Base-by-base conservation (phyloP, 1,140 invertebrate species). In the Zaprionus lachaisei region DNA sequence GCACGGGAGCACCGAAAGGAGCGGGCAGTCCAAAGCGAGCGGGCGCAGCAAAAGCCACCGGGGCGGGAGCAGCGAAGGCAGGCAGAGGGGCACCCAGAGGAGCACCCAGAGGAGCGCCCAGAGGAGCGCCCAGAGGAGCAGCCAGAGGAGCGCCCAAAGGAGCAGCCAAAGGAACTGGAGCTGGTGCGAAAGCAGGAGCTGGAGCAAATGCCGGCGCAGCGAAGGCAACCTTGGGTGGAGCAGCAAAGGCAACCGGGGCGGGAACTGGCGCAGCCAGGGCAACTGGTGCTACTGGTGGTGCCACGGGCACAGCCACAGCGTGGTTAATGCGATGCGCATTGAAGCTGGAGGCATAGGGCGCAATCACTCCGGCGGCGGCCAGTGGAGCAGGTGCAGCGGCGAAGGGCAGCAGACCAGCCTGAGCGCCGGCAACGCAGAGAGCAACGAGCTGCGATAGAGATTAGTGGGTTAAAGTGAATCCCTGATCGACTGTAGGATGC, bases 321-420 rank as follows among this genome's bases (percentile, higher is more conserved):
- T 95, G 95, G 83, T 95, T 94, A 49, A 95, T 90, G 51, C 93
- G 93, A 71, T 95, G 94, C 0, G 94, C 94, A 63, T 94, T 95
- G 86, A 94, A 95, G 63, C 94, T 94, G 56, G 92, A 93, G 20
- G 94, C 94, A 62, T 94, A 94, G 28, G 95, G 95, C 7, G 94
- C 85, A 24, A 93, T 82, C 28, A 83, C 78, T 6, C 72, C 77
- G 15, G 82, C 82, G 31, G 86, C 77, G 24, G 83, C 93, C 15
- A 89, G 55, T 37, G 83, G 83, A 34, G 72, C 75, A 31, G 77
- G 69, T 1, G 80, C 70, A 17, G 83, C 79, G 17, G 62, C 84
- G 3, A 87, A 72, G 0, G 86, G 86, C 20, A 83, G 56, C 20
- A 92, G 74, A 67, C 81, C 81, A 58, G 92, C 90, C 37, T 86